Percentiles rank a stretch among this genome's conserved stretches.
Conservation (phyloP, 2,797 vertebrate species). For the Aldrovandia affinis region DNA sequence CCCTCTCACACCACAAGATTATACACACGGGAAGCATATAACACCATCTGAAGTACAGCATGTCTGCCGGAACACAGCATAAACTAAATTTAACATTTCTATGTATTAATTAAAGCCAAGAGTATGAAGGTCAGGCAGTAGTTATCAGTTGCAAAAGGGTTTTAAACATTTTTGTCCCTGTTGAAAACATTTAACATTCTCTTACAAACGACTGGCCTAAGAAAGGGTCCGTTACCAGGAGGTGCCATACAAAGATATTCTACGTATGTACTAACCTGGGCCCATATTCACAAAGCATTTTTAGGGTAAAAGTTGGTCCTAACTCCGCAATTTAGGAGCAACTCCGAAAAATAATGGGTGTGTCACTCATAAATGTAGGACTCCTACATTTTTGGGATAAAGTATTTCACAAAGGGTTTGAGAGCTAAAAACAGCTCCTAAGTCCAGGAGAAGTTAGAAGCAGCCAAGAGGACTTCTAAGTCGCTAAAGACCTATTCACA, state of each 20-base stretch:
- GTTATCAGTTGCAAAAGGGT: neutral
- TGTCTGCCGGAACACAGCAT: neutral
- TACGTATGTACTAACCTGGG: neutral
- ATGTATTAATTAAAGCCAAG: slow-evolving; percentile 30
- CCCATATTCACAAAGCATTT: neutral
- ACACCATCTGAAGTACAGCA: neutral
- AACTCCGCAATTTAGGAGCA: too few species aligned
- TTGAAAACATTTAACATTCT: neutral
- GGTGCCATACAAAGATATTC: neutral
- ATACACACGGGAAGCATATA: neutral
- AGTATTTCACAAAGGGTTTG: too few species aligned
- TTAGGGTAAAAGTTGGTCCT: too few species aligned
- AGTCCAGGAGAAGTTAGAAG: too few species aligned
- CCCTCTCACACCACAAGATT: slow-evolving; percentile 21
- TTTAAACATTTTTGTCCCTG: slow-evolving; percentile 11
- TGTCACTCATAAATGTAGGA: too few species aligned
- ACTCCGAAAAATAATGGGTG: too few species aligned
- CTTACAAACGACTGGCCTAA: neutral
- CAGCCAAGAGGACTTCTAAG: too few species aligned
- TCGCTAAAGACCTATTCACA: too few species aligned
- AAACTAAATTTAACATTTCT: slow-evolving; percentile 24
- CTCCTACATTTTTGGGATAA: too few species aligned
- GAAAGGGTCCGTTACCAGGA: neutral
- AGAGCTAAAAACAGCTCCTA: too few species aligned
- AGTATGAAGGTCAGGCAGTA: neutral